These are phyloP conservation scores for Aphelenchoides besseyi DNA, from an alignment of 1,140 invertebrate species.

Conservation along the genomic window DNA sequence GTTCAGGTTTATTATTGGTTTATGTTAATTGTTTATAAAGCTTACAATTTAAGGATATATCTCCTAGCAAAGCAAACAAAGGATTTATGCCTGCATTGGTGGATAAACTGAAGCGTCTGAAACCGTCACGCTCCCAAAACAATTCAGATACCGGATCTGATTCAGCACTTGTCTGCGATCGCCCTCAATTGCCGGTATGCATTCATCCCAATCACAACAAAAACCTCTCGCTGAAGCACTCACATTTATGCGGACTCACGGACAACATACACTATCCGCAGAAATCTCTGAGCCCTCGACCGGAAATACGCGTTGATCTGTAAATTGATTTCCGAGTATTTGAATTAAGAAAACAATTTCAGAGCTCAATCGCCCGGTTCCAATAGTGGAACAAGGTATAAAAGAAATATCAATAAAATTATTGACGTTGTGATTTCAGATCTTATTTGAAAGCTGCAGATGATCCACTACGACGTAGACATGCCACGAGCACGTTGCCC, in stretches of 20 bases:
- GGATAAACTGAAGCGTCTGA: too few species aligned
- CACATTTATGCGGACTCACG: not conserved
- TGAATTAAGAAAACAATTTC: not conserved
- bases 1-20: not conserved
- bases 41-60: not conserved
- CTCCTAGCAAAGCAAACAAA: too few species aligned
- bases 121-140: not conserved
- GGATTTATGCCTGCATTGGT: too few species aligned
- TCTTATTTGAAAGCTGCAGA: not conserved
- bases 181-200: conserved; percentile 12
- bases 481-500: not conserved
- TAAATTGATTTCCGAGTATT: not conserved
- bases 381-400: too few species aligned
- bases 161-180: not conserved
- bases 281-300: not conserved
- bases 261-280: not conserved
- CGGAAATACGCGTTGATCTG: not conserved
- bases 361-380: too few species aligned
- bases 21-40: not conserved
- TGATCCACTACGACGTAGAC: not conserved
- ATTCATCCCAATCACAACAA: conserved; percentile 15
- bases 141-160: not conserved
- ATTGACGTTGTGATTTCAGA: too few species aligned
- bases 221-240: not conserved
- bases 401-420: too few species aligned